phyloP scores from a whole-genome alignment of 2,113 vertebrate species.

The Indri indri region DNA sequence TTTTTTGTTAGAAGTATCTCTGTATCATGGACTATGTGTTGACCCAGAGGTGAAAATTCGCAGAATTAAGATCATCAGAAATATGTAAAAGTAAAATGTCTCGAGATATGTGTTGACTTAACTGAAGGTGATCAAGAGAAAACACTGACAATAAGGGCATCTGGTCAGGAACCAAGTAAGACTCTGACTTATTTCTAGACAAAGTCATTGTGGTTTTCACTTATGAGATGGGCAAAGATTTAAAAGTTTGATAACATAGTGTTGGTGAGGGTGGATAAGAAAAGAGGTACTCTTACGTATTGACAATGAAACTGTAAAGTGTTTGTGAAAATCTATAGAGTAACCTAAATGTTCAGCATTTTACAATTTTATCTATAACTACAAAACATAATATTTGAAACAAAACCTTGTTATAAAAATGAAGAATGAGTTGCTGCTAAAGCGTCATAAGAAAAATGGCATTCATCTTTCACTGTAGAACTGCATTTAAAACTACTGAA shows the following conservation, averaged over 20 bases:
- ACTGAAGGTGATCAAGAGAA: neutral
- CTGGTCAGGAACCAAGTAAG: neutral
- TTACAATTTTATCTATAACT: neutral
- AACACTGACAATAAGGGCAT: neutral
- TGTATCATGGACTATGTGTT: neutral
- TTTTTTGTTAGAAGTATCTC: neutral
- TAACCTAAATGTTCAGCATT: neutral
- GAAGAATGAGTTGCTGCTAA: neutral
- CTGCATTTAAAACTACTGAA: neutral
- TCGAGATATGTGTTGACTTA: neutral
- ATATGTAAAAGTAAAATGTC: neutral
- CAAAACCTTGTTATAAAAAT: slow-evolving; percentile 22
- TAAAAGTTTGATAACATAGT: neutral
- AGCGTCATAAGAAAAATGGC: neutral
- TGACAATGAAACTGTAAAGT: neutral
- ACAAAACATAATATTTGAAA: neutral
- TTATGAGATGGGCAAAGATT: neutral
- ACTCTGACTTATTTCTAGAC: neutral
- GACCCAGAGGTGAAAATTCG: neutral
- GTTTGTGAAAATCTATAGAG: neutral
- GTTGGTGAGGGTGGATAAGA: neutral
- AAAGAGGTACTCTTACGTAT: neutral
- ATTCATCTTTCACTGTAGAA: neutral
- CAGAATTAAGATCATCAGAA: neutral
- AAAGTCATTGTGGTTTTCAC: neutral